These are phyloP conservation scores for Dipus sagitta DNA, from an alignment of 2,797 vertebrate species.

Conservation along the genomic window DNA sequence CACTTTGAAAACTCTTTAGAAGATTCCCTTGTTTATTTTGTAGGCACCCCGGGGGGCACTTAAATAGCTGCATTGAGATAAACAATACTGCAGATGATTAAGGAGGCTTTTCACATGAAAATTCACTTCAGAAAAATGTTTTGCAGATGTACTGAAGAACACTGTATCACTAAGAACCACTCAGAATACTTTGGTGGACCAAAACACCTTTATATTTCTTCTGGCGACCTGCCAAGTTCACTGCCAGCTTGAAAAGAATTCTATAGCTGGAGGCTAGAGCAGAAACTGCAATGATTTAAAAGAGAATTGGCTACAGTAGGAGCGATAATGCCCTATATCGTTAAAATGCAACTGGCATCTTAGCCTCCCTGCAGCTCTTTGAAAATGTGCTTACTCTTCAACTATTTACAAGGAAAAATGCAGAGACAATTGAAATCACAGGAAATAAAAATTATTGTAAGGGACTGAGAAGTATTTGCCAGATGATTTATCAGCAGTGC, in stretches of 20 bases:
- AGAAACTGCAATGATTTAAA: constrained; percentile 94
- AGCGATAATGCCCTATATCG: constrained; percentile 91
- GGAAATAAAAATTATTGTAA: constrained; percentile 87
- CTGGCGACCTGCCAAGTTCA: constrained; percentile 91
- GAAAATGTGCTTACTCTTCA: constrained; percentile 91
- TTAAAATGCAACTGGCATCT: constrained; percentile 95
- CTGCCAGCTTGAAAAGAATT: constrained; percentile 92
- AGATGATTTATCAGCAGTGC: constrained; percentile 83
- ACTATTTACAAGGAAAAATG: constrained; percentile 89
- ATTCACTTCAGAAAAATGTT: constrained; percentile 90
- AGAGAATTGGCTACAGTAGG: constrained; percentile 94
- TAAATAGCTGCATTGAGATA: constrained; percentile 92
- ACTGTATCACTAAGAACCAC: constrained; percentile 91
- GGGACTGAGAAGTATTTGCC: constrained; percentile 80
- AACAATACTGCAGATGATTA: constrained; percentile 91
- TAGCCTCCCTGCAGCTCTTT: constrained; percentile 90
- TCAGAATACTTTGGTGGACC: constrained; percentile 91
- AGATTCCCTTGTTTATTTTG: constrained; percentile 93
- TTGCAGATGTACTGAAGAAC: constrained; percentile 92
- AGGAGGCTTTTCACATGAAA: constrained; percentile 92
- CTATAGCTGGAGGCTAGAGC: constrained; percentile 92
- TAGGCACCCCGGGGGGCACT: constrained; percentile 91
- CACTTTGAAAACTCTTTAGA: constrained; percentile 93
- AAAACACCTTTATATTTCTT: constrained; percentile 91
- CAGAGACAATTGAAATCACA: constrained; percentile 89